Percentiles rank a stretch among this genome's conserved stretches.
These are phyloP conservation scores for Pheosia gnoma DNA, from an alignment of 2,888 invertebrate species.

Conservation along the genomic window DNA sequence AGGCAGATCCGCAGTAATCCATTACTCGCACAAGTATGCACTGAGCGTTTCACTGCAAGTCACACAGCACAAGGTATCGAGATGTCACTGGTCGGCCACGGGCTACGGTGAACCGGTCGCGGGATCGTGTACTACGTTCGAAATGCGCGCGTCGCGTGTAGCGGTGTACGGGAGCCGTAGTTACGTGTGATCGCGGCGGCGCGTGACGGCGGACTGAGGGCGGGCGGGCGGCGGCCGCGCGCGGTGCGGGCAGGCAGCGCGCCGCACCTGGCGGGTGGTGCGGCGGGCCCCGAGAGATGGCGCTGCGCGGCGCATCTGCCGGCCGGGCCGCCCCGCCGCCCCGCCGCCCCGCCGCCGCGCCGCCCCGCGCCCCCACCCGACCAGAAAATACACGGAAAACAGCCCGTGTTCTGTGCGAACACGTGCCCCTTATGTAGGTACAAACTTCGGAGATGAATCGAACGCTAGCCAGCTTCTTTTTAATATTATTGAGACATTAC, in stretches of 20 bases:
- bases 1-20: slow-evolving; percentile 77
- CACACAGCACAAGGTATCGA: slow-evolving; percentile 77
- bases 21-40: slow-evolving; percentile 79
- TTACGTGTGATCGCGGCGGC: slow-evolving; percentile 71
- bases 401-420: slow-evolving; percentile 70
- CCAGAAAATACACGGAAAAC: slow-evolving; percentile 81
- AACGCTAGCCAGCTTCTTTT: slow-evolving; percentile 58
- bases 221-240: slow-evolving; percentile 77
- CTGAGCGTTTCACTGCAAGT: slow-evolving; percentile 80
- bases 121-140: slow-evolving; percentile 79
- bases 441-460: slow-evolving; percentile 66
- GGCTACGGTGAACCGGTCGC: slow-evolving; percentile 77
- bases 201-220: slow-evolving; percentile 82
- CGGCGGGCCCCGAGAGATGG: slow-evolving; percentile 72
- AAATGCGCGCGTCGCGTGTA: slow-evolving; percentile 80
- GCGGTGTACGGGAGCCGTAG: slow-evolving; percentile 62
- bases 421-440: slow-evolving; percentile 70
- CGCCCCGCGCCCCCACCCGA: slow-evolving; percentile 55
- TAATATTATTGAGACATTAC: slow-evolving; percentile 18
- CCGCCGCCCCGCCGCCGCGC: slow-evolving; percentile 42
- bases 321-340: slow-evolving; percentile 51
- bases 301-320: slow-evolving; percentile 82
- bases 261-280: slow-evolving; percentile 73
- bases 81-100: slow-evolving; percentile 80
- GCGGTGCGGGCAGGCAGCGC: slow-evolving; percentile 76